Evolutionary conservation across 2,888 invertebrate species (phyloP).

Genomic region (Lampropteryx suffumata): DNA sequence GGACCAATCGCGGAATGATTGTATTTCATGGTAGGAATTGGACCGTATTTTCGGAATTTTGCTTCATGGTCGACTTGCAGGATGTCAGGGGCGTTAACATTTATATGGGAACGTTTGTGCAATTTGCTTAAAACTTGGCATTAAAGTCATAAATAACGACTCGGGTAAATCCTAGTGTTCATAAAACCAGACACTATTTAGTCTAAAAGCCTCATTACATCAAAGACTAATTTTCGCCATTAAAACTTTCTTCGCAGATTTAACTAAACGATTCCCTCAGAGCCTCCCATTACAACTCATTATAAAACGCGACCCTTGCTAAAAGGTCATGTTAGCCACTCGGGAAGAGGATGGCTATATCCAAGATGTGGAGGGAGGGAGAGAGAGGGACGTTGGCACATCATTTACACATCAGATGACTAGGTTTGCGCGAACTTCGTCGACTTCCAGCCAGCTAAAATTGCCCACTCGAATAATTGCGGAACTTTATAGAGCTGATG

Average conservation of each 20-base stretch:
- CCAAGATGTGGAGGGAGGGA: constrained; percentile 13
- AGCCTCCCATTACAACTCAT: constrained; percentile 41
- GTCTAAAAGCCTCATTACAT: constrained; percentile 13
- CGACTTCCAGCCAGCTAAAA: constrained; percentile 55
- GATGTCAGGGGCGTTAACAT: too few species aligned
- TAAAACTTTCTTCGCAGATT: constrained; percentile 43
- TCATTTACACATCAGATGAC: constrained; percentile 71
- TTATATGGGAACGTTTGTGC: too few species aligned
- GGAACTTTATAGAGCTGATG: constrained; percentile 42
- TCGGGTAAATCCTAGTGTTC: too few species aligned
- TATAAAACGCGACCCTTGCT: constrained; percentile 36
- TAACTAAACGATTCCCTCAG: constrained; percentile 49
- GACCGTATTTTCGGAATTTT: too few species aligned
- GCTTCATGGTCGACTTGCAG: too few species aligned
- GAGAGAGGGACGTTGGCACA: constrained; percentile 44
- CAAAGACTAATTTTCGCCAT: constrained; percentile 32
- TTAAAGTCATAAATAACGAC: too few species aligned
- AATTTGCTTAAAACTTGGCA: too few species aligned
- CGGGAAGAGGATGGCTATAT: constrained; percentile 26
- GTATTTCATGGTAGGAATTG: too few species aligned
- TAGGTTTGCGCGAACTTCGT: constrained; percentile 49
- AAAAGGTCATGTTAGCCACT: constrained; percentile 37
- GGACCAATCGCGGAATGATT: too few species aligned
- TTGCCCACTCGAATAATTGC: constrained; percentile 60
- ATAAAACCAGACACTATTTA: background rate